Evolutionary conservation across 2,113 vertebrate genomes (phyloP), one percentile per base, ranked within the genome.

Genomic region (Poecile atricapillus): DNA sequence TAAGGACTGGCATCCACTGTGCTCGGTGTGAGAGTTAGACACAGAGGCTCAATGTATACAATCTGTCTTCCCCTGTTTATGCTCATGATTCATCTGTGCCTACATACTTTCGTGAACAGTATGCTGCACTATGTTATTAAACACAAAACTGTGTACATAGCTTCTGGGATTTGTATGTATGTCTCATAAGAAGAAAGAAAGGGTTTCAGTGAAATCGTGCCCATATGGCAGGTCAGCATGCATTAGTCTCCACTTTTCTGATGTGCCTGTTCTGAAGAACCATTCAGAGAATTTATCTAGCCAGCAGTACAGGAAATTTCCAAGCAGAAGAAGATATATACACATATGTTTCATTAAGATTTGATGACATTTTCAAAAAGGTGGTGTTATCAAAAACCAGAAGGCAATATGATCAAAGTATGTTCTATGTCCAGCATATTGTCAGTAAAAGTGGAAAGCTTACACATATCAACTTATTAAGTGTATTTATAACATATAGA

Each of bases 41-140:
- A 67, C 92, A 77, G 69, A 96, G 49, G 49, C 76, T 92, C 74
- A 83, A 73, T 77, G 79, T 95, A 93, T 91, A 90, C 88, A 95
- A 95, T 94, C 95, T 96, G 92, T 94, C 88, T 95, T 65, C 50
- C 62, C 94, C 86, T 96, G 97, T 95, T 97, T 95, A 77, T 89
- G 78, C 77, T 95, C 90, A 76, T 94, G 95, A 95, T 88, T 96
- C 97, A 97, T 95, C 92, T 96, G 90, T 94, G 95, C 86, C 95
- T 92, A 56, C 90, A 89, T 53, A 89, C 46, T 92, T 84, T 86
- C 73, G 85, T 19, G 77, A 97, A 67, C 92, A 95, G 85, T 88
- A 82, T 69, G 90, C 73, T 93, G 87, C 67, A 83, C 71, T 75
- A 55, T 93, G 93, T 95, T 96, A 93, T 93, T 94, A 97, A 96